Evolutionary conservation across 2,113 vertebrate genomes (phyloP).

Genomic region (Hypocryptadius cinnamomeus): DNA sequence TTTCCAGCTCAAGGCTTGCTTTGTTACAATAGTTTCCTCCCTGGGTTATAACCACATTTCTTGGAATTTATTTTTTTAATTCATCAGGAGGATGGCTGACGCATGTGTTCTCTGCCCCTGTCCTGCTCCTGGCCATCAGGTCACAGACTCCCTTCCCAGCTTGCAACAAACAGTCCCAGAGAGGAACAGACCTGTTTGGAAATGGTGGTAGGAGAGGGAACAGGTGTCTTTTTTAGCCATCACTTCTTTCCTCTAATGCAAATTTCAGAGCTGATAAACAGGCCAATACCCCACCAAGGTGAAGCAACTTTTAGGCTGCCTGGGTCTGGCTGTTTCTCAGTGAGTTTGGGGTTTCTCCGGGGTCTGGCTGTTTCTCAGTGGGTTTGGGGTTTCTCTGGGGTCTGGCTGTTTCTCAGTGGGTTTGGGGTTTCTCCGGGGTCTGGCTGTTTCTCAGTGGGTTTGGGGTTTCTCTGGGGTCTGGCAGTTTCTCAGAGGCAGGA

Average conservation of each 20-base stretch:
- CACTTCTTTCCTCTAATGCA: neutral
- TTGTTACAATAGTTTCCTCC: neutral
- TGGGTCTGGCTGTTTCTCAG: neutral
- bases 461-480: too few relatives aligned
- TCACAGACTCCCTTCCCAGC: neutral
- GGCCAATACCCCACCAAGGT: neutral
- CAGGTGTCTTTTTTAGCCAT: neutral
- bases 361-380: neutral
- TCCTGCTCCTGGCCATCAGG: neutral
- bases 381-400: neutral
- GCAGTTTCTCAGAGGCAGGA: neutral
- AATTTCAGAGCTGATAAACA: neutral
- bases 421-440: too few relatives aligned
- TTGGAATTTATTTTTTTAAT: too few relatives aligned
- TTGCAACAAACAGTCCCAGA: neutral
- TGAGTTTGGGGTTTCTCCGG: neutral
- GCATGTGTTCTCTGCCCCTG: neutral
- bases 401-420: too few relatives aligned
- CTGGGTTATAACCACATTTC: neutral
- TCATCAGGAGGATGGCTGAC: neutral
- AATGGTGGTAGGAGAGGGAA: fast-evolving
- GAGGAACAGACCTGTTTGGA: neutral
- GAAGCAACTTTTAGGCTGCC: neutral
- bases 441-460: neutral
- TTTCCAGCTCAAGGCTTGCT: neutral